These are phyloP conservation scores for Diglossa cyanea DNA, from an alignment of 2,797 vertebrate genomes.

Conservation along the genomic window DNA sequence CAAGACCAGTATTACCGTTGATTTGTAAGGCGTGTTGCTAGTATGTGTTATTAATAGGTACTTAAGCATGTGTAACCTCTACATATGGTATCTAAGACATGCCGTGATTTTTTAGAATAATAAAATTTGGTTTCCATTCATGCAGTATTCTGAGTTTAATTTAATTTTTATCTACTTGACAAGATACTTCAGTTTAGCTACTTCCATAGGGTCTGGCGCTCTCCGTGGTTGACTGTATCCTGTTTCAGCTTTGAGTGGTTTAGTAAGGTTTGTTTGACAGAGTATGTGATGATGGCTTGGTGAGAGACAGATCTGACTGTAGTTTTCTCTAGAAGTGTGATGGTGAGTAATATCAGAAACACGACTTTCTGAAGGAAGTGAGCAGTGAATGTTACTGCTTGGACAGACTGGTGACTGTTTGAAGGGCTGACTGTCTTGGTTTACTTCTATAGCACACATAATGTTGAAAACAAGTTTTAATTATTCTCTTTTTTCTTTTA, in stretches of 20 bases:
- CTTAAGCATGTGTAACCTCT: background rate
- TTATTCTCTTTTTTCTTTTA: background rate
- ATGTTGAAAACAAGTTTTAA: background rate
- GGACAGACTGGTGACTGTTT: background rate
- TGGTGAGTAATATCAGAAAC: background rate
- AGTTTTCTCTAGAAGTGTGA: background rate
- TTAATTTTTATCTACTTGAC: background rate
- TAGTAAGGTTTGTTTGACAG: background rate
- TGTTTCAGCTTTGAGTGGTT: background rate
- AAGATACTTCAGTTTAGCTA: background rate
- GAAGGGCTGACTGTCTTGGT: background rate
- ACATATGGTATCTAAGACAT: background rate
- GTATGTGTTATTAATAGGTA: background rate
- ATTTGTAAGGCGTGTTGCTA: background rate
- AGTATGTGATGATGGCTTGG: background rate
- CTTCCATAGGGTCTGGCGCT: background rate
- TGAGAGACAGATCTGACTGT: background rate
- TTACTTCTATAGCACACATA: background rate
- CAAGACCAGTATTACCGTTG: background rate
- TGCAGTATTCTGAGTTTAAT: background rate
- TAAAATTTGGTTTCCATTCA: background rate
- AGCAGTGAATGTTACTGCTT: background rate
- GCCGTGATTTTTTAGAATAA: background rate
- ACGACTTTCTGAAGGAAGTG: background rate
- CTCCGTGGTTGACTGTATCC: background rate